Evolutionary conservation across 2,113 vertebrate species (phyloP), one percentile per base, ranked within the genome.

Genomic region (Elachura formosa): DNA sequence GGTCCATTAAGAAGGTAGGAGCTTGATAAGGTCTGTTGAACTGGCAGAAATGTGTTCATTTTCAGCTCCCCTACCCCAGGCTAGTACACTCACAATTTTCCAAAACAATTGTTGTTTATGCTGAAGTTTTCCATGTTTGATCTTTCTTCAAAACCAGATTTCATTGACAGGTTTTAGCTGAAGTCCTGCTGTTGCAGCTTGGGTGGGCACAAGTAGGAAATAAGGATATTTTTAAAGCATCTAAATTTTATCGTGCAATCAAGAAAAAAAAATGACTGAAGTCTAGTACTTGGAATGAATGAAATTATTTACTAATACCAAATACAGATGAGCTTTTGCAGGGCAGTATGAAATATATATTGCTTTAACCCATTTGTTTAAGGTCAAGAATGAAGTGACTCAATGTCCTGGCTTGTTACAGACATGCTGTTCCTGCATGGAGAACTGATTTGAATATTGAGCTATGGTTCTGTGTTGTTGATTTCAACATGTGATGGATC

Each of bases 401-500:
- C 82, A 87, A 5, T 87, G 91, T 80, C 63, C 63, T 58, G 59
- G 25, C 46, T 72, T 28, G 63, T 88, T 94, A 36, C 46, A 91
- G 51, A 88, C 73, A 62, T 55, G 40, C 40, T 86, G 23, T 73
- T 87, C 78, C 82, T 91, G 59, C 48, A 41, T 55, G 33, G 31
- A 84, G 56, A 90, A 48, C 71, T 78, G 59, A 93, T 91, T 90
- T 92, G 64, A 94, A 94, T 94, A 81, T 41, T 87, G 82, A 95
- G 84, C 63, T 94, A 11, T 79, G 38, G 77, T 79, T 95, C 45
- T 36, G 21, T 41, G 62, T 82, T 72, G 34, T 79, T 80, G 90
- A 83, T 96, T 96, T 96, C 95, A 94, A 71, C 72, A 88, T 85
- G 52, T 73, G 43, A 56, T 84, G 87, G 68, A 91, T 90, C 82